A percentile compares a stretch with the other conserved stretches of the same genome.
Evolutionary conservation across 2,797 vertebrate genomes (phyloP).

Genomic region (Fistularia commersonii): DNA sequence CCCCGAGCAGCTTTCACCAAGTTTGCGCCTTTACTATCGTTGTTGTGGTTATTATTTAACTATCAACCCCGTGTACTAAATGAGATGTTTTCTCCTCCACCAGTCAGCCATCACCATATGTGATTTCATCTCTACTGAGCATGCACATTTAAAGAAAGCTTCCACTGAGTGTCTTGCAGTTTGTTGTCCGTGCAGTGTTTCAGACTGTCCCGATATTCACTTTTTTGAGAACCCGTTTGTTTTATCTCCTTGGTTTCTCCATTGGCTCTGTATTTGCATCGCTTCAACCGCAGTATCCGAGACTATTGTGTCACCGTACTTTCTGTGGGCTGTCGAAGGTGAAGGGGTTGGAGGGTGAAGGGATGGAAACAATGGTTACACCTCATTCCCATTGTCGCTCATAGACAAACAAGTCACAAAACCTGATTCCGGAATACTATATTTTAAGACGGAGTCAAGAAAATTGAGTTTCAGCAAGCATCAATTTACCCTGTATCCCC

Average conservation of each 20-base stretch:
- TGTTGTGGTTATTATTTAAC: slow-evolving; percentile 28
- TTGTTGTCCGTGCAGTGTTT: slow-evolving; percentile 58
- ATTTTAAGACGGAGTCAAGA: slow-evolving; percentile 23
- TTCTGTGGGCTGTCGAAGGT: slow-evolving; percentile 46
- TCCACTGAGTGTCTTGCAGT: slow-evolving; percentile 67
- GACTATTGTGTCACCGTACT: slow-evolving; percentile 38
- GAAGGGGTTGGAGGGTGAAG: slow-evolving; percentile 40
- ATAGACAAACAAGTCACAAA: not conserved
- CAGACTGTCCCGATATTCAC: slow-evolving; percentile 44
- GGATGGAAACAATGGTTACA: slow-evolving; percentile 5
- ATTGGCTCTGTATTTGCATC: slow-evolving; percentile 63
- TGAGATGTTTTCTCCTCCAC: slow-evolving; percentile 58
- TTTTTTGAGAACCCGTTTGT: slow-evolving; percentile 49
- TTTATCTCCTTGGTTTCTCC: slow-evolving; percentile 56
- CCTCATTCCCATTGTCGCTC: slow-evolving; percentile 1
- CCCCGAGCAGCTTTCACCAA: too few species aligned
- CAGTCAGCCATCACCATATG: slow-evolving; percentile 62
- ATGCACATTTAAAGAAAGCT: slow-evolving; percentile 65
- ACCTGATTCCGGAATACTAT: not conserved
- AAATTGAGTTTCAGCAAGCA: slow-evolving; percentile 21
- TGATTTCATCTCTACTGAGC: slow-evolving; percentile 67
- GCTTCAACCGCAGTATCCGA: slow-evolving; percentile 47
- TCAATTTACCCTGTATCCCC: slow-evolving; percentile 24
- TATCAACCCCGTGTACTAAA: slow-evolving; percentile 52
- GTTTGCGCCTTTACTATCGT: slow-evolving; percentile 12